Evolutionary conservation across 2,797 vertebrate species (phyloP).

Genomic region (Australoheros facetus): DNA sequence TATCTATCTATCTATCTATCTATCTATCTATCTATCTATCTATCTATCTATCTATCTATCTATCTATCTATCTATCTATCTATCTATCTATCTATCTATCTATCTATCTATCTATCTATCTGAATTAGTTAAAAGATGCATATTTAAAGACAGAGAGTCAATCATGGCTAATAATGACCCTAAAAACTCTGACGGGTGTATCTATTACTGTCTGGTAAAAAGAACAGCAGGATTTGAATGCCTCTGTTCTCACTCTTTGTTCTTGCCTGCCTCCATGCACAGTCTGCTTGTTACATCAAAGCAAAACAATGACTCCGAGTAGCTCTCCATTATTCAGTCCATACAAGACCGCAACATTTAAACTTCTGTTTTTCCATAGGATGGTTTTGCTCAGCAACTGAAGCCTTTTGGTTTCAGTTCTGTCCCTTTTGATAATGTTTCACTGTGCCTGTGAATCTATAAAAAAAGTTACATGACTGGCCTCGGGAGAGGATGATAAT

Average conservation of each 20-base stretch:
- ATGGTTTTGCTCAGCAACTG: constrained; percentile 13
- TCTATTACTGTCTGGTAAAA: constrained; percentile 1
- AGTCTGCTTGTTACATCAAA: constrained; percentile 16
- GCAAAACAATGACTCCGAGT: constrained; percentile 22
- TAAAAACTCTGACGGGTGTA: not conserved
- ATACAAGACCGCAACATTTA: constrained; percentile 28
- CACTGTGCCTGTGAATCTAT: constrained; percentile 54
- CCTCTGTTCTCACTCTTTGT: constrained; percentile 1
- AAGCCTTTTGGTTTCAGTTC: constrained; percentile 34
- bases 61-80: too few relatives aligned
- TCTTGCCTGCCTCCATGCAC: not conserved
- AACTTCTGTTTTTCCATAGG: constrained; percentile 27
- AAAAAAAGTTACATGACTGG: constrained; percentile 53
- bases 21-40: too few relatives aligned
- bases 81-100: too few relatives aligned
- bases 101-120: too few relatives aligned
- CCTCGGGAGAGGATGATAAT: constrained; percentile 31
- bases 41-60: too few relatives aligned
- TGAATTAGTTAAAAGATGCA: not conserved
- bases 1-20: too few relatives aligned
- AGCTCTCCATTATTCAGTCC: constrained; percentile 32
- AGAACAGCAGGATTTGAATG: constrained; percentile 6
- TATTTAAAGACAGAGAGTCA: not conserved
- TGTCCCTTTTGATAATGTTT: constrained; percentile 45
- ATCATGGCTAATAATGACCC: not conserved